Evolutionary conservation across 2,797 vertebrate genomes (phyloP).

Genomic region (Morelia viridis): DNA sequence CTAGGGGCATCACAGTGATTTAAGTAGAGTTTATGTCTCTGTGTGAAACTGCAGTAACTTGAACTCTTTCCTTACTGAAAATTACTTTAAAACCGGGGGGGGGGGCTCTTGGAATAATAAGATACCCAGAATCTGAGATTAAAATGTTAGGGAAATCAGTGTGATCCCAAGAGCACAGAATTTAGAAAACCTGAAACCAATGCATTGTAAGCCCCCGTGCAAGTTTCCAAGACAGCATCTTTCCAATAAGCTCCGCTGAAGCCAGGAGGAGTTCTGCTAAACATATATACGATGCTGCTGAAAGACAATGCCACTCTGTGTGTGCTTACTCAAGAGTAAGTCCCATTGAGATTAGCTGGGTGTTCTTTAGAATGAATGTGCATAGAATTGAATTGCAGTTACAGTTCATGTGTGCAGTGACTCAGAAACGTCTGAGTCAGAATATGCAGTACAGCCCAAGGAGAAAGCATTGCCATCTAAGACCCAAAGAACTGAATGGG

Average conservation of each 20-base stretch:
- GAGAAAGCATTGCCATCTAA: background rate
- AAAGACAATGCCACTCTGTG: background rate
- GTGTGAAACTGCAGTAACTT: background rate
- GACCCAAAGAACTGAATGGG: background rate
- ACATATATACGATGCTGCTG: no score
- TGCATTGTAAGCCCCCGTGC: background rate
- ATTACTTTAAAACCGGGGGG: background rate
- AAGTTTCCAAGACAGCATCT: background rate
- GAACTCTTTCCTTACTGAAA: background rate
- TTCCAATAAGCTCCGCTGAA: no score
- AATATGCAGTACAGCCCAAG: background rate
- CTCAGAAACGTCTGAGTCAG: background rate
- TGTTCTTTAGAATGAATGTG: background rate
- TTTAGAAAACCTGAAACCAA: background rate
- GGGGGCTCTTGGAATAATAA: background rate
- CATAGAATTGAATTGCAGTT: background rate
- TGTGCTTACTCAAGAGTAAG: background rate
- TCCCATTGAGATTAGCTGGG: background rate
- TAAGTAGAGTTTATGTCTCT: background rate
- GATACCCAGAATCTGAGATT: background rate
- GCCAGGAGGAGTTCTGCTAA: background rate
- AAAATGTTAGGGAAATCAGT: background rate
- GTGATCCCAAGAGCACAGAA: background rate
- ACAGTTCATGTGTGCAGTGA: no score
- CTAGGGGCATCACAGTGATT: background rate